Conservation (phyloP, 2,113 vertebrate species). For the Cephalopterus ornatus region DNA sequence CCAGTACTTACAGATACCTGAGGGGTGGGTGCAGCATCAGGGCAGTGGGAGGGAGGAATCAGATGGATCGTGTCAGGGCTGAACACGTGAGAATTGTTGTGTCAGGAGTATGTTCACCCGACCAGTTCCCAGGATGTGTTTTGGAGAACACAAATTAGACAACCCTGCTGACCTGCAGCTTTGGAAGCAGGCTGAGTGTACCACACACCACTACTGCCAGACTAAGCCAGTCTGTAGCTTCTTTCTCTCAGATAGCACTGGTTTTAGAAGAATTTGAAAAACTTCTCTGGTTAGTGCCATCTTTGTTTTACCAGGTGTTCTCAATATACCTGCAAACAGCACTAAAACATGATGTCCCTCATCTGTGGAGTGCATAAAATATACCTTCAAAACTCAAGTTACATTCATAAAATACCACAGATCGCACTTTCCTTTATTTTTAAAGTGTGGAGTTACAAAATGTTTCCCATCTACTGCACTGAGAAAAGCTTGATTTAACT, state of each 20-base stretch:
- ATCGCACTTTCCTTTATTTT: background rate
- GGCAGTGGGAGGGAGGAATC: background rate
- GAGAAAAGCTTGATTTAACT: background rate
- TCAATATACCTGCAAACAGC: background rate
- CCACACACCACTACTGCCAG: background rate
- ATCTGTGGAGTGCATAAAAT: background rate
- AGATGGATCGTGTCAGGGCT: background rate
- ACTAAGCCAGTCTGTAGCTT: background rate
- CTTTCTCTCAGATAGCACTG: background rate
- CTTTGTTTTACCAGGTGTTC: background rate
- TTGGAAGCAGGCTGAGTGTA: background rate
- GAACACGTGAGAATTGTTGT: background rate
- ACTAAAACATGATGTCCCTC: background rate
- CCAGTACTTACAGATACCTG: accelerated
- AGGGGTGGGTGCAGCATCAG: background rate
- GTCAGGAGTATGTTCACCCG: background rate
- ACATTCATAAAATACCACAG: background rate
- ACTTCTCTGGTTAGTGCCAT: background rate
- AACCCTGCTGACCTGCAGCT: accelerated
- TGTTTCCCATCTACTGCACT: background rate
- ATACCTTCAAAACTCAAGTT: background rate
- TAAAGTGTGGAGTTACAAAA: background rate
- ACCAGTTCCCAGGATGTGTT: accelerated
- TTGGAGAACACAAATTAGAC: background rate
- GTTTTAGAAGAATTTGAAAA: background rate